A percentile compares a stretch with the other conserved stretches of the same genome.
phyloP scores from a whole-genome alignment of 2,888 invertebrate species.

The Oxyscelio sp. region DNA sequence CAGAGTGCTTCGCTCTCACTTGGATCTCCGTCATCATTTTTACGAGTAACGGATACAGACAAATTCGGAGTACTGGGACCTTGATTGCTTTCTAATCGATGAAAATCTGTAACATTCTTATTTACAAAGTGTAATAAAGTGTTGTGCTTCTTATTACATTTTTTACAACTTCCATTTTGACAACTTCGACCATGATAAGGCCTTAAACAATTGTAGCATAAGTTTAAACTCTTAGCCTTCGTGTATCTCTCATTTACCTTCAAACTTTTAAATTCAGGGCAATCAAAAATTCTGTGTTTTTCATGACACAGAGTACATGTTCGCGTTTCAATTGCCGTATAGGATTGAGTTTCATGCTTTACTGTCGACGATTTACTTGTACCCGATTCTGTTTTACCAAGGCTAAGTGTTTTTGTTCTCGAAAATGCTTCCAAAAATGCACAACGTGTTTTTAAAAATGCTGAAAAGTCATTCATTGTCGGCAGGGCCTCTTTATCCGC shows the following conservation, averaged over 20 bases:
- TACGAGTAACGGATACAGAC: neutral
- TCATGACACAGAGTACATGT: neutral
- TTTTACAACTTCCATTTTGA: conserved; percentile 5
- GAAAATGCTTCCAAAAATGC: conserved; percentile 19
- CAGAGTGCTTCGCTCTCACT: neutral
- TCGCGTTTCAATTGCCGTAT: neutral
- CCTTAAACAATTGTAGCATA: conserved; percentile 18
- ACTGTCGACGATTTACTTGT: neutral
- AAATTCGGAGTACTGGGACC: neutral
- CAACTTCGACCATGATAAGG: conserved; percentile 20
- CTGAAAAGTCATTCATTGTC: conserved; percentile 10
- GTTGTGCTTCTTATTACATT: conserved; percentile 24
- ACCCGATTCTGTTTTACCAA: neutral
- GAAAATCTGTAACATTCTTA: neutral
- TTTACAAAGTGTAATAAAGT: conserved; percentile 22
- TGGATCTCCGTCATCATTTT: conserved; percentile 6
- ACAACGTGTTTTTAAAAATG: conserved; percentile 15
- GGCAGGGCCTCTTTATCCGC: conserved; percentile 3
- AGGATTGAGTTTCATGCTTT: conserved; percentile 1
- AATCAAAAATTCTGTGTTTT: conserved; percentile 12
- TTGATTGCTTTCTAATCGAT: neutral
- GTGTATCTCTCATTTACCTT: conserved; percentile 5
- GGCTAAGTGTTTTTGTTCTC: conserved; percentile 1
- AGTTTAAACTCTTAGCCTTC: neutral
- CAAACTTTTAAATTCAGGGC: neutral